Percentiles rank a stretch among this genome's conserved stretches.
phyloP scores from a whole-genome alignment of 37 sponge, comb jelly and placozoan species.

The Cladorhizidae sp. region DNA sequence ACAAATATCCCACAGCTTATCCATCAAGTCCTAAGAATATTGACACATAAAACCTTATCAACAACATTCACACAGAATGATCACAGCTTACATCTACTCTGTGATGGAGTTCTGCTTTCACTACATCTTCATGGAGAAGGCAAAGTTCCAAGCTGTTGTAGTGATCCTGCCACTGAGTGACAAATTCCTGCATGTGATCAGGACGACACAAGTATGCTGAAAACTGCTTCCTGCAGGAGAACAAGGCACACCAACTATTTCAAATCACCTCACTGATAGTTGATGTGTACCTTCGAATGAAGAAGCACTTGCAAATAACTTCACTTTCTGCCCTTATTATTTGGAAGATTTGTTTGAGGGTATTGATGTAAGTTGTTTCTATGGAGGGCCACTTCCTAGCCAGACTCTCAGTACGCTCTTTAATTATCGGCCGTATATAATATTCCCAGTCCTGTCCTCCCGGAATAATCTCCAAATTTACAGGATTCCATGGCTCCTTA shows the following conservation, averaged over 20 bases:
- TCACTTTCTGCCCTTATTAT: constrained; percentile 78
- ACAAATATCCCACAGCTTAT: constrained; percentile 93
- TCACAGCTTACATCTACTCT: constrained; percentile 79
- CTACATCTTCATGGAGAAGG: constrained; percentile 71
- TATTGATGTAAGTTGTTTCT: constrained; percentile 69
- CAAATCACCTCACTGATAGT: background rate
- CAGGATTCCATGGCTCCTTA: background rate
- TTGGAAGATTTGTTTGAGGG: constrained; percentile 66
- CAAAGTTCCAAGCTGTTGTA: constrained; percentile 80
- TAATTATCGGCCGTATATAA: constrained; percentile 18
- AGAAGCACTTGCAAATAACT: constrained; percentile 75
- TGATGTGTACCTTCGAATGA: constrained; percentile 49
- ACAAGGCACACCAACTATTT: background rate
- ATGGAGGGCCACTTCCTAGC: constrained; percentile 77
- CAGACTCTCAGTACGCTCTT: constrained; percentile 51
- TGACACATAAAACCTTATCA: background rate
- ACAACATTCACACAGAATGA: background rate
- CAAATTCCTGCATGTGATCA: constrained; percentile 91
- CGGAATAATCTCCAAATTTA: constrained; percentile 8
- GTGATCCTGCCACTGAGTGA: constrained; percentile 80
- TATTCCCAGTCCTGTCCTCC: constrained; percentile 59
- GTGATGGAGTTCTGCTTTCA: constrained; percentile 95
- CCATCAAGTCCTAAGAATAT: constrained; percentile 80
- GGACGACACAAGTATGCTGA: constrained; percentile 77
- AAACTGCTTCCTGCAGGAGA: constrained; percentile 66